Percentiles rank a stretch among this genome's conserved stretches.
phyloP scores from a whole-genome alignment of 2,113 vertebrate species.

The Anser cygnoides region DNA sequence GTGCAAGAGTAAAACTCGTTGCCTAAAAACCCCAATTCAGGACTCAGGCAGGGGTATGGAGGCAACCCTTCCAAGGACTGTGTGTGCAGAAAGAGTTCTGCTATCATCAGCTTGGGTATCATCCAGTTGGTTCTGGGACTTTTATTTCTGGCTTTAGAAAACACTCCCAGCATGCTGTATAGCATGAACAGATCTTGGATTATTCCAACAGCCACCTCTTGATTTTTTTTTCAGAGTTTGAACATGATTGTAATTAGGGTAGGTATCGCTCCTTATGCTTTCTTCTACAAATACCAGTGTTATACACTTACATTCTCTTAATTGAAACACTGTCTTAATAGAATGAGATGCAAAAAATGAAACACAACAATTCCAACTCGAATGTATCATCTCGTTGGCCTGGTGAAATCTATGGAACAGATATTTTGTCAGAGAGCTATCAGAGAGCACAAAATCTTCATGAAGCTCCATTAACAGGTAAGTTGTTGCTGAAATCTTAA shows the following conservation, averaged over 20 bases:
- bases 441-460: constrained; percentile 88
- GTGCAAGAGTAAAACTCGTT: background rate
- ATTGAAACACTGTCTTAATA: constrained; percentile 47
- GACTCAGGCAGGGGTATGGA: background rate
- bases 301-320: background rate
- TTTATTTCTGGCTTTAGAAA: background rate
- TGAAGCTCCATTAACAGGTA: constrained; percentile 91
- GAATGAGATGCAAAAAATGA: constrained; percentile 96
- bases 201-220: background rate
- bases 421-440: constrained; percentile 85
- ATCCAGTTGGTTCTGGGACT: background rate
- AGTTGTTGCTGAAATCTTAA: background rate
- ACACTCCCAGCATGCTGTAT: background rate
- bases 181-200: background rate
- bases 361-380: constrained; percentile 81
- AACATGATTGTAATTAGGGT: background rate
- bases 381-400: constrained; percentile 83
- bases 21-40: background rate
- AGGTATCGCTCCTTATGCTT: background rate
- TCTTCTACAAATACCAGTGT: background rate
- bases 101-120: background rate
- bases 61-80: background rate
- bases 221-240: background rate
- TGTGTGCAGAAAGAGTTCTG: background rate
- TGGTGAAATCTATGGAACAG: constrained; percentile 84